phyloP scores from a whole-genome alignment of 2,113 vertebrate genomes.

The Salvator merianae region DNA sequence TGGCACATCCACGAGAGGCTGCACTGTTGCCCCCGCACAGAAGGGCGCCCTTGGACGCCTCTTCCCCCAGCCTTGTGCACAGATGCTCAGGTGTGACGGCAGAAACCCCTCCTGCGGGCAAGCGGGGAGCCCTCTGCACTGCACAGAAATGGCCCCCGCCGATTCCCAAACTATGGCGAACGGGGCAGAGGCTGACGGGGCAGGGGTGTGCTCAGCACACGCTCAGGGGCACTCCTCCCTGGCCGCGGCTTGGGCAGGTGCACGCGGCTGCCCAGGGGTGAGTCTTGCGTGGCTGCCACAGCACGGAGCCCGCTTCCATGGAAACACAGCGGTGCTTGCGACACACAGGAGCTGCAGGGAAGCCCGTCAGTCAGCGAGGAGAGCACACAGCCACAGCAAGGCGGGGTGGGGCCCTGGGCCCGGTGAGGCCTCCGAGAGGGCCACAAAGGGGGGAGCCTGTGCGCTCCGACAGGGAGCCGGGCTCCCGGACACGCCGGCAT shows the following conservation, averaged over 20 bases:
- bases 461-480: not conserved
- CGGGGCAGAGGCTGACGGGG: not conserved
- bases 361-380: not conserved
- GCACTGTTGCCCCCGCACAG: not conserved
- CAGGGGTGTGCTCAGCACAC: not conserved
- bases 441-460: not conserved
- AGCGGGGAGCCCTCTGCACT: too few species aligned
- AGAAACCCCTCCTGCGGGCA: too few species aligned
- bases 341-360: not conserved
- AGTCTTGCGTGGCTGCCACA: not conserved
- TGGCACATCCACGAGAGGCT: too few species aligned
- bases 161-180: not conserved
- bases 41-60: too few species aligned
- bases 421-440: not conserved
- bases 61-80: too few species aligned
- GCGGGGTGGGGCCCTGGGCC: not conserved
- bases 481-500: not conserved
- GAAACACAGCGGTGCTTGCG: not conserved
- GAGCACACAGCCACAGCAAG: not conserved
- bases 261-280: not conserved
- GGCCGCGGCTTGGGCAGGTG: accelerated
- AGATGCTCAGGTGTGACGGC: not conserved
- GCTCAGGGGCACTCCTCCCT: constrained; percentile 1
- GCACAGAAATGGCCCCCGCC: not conserved
- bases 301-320: constrained; percentile 5